A percentile compares a stretch with the other conserved stretches of the same genome.
phyloP scores from a whole-genome alignment of 2,888 invertebrate genomes.

The Horisme vitalbata region DNA sequence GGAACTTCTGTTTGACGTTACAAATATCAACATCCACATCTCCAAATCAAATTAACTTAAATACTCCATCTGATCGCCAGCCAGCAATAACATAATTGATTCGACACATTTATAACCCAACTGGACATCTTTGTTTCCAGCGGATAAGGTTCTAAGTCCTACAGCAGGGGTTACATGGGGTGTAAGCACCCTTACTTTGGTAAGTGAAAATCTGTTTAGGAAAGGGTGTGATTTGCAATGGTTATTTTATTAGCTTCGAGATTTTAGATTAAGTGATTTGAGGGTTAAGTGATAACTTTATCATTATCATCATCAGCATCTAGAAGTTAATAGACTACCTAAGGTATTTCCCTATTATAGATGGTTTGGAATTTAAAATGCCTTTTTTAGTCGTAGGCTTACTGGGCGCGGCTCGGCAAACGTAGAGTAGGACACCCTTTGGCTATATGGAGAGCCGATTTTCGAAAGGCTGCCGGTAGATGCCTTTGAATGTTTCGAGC shows the following conservation, averaged over 20 bases:
- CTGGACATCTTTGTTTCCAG: constrained; percentile 10
- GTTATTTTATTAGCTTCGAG: constrained; percentile 74
- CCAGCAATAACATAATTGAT: constrained; percentile 74
- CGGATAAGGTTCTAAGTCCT: constrained; percentile 5
- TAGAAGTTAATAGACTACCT: no score
- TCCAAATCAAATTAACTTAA: constrained; percentile 33
- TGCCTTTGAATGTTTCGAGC: no score
- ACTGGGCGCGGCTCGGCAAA: no score
- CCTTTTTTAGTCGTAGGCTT: no score
- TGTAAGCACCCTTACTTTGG: constrained; percentile 35
- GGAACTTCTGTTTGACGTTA: no score
- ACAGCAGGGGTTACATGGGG: not conserved
- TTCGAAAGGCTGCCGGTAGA: no score
- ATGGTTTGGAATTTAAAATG: no score
- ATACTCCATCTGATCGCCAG: constrained; percentile 39
- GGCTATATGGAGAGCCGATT: no score
- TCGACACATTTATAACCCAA: constrained; percentile 53
- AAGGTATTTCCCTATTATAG: no score
- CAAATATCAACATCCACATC: constrained; percentile 2
- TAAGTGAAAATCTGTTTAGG: constrained; percentile 60
- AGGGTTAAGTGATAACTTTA: constrained; percentile 28
- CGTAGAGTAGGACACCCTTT: no score
- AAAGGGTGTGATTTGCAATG: constrained; percentile 75
- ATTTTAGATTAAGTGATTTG: constrained; percentile 64
- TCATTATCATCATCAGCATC: no score